phyloP scores from a whole-genome alignment of 35 echinoderm and acorn worm genomes.

The Ophioderma brevispina region DNA sequence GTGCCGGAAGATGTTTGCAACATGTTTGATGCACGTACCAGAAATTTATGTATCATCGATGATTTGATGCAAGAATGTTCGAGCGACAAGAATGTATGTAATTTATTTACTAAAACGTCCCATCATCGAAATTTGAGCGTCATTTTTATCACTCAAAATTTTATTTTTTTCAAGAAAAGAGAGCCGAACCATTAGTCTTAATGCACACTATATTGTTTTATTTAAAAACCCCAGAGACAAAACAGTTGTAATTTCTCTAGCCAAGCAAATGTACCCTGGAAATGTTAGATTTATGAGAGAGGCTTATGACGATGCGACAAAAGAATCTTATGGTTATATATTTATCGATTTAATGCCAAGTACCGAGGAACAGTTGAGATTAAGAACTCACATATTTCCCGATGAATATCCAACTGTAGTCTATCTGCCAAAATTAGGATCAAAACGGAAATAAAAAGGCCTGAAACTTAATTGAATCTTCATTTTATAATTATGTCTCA shows the following conservation, averaged over 20 bases:
- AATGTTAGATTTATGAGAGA: constrained; percentile 40
- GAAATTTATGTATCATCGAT: constrained; percentile 61
- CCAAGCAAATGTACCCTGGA: constrained; percentile 61
- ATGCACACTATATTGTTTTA: constrained; percentile 62
- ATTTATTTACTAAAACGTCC: constrained; percentile 66
- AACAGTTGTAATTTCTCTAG: constrained; percentile 39
- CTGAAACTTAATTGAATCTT: not conserved
- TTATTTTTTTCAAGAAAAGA: constrained; percentile 69
- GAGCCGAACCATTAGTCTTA: constrained; percentile 76
- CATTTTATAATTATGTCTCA: constrained; percentile 45
- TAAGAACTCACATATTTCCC: constrained; percentile 36
- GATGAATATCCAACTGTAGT: constrained; percentile 17
- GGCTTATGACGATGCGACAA: constrained; percentile 38
- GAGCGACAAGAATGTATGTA: constrained; percentile 36
- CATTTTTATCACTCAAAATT: constrained; percentile 62
- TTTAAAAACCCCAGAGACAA: constrained; percentile 64
- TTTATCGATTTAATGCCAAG: constrained; percentile 51
- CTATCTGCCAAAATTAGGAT: not conserved
- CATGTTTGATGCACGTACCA: constrained; percentile 23
- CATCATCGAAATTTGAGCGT: constrained; percentile 69
- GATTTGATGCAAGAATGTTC: constrained; percentile 72
- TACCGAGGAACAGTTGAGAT: constrained; percentile 4
- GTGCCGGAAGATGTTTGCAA: constrained; percentile 33
- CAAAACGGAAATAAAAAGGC: not conserved
- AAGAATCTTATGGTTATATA: constrained; percentile 39